Conservation (phyloP, 2,888 invertebrate genomes). For the Onchidella celtica region DNA sequence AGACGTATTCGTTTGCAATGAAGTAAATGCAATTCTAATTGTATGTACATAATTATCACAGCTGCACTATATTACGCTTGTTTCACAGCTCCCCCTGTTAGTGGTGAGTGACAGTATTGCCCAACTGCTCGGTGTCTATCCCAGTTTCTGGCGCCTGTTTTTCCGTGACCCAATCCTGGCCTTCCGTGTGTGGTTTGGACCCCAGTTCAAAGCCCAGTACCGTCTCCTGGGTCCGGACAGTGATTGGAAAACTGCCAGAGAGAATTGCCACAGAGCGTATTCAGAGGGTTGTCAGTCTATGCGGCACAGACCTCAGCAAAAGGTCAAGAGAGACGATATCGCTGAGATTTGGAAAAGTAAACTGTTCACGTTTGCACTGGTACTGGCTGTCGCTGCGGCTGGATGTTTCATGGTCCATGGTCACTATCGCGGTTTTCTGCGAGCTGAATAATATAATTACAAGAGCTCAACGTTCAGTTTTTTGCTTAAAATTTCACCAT, state of each 20-base stretch:
- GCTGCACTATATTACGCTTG: too few relatives aligned
- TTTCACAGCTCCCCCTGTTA: background rate
- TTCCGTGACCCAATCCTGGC: slow-evolving; percentile 33
- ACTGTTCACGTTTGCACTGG: background rate
- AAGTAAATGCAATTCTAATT: too few relatives aligned
- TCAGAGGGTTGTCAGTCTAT: background rate
- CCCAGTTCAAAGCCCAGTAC: slow-evolving; percentile 11
- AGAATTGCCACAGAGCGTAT: background rate
- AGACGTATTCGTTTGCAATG: too few relatives aligned
- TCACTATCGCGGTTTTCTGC: background rate
- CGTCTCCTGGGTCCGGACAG: slow-evolving; percentile 34
- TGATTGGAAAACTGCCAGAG: slow-evolving; percentile 23
- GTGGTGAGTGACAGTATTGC: slow-evolving; percentile 18
- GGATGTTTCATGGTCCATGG: background rate
- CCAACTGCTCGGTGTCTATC: slow-evolving; percentile 27
- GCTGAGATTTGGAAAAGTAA: background rate
- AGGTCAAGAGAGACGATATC: background rate
- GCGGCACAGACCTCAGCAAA: background rate
- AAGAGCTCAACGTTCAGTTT: too few relatives aligned
- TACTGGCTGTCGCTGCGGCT: background rate
- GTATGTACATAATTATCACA: too few relatives aligned
- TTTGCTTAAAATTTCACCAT: too few relatives aligned
- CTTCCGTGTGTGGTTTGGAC: slow-evolving; percentile 33
- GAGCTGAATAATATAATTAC: too few relatives aligned
- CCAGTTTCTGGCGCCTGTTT: slow-evolving; percentile 36